Conservation (phyloP, 2,113 vertebrate species). For the Jaculus jaculus region DNA sequence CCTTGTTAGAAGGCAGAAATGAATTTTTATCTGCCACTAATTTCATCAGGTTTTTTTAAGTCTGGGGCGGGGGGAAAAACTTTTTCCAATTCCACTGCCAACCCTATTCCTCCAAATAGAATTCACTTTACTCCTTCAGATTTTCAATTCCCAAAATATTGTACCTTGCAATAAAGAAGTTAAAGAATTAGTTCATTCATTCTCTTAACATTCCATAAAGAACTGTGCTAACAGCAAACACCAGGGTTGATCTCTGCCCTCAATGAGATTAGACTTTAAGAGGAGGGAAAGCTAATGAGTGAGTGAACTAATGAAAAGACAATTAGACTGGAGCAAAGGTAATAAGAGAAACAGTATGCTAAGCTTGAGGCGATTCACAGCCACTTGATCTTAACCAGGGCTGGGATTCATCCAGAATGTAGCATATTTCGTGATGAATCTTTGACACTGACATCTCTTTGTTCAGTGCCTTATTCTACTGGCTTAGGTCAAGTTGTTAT, state of each 20-base stretch:
- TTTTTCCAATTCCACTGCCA: constrained; percentile 69
- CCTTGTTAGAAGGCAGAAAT: constrained; percentile 73
- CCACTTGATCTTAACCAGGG: neutral
- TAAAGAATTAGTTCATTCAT: constrained; percentile 74
- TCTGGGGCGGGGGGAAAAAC: constrained; percentile 9
- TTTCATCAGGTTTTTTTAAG: constrained; percentile 78
- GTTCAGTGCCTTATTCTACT: neutral
- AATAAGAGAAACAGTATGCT: neutral
- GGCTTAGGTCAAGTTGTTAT: neutral
- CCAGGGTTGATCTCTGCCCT: constrained; percentile 8
- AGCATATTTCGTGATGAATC: neutral
- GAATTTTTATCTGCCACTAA: constrained; percentile 81
- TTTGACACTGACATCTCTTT: neutral
- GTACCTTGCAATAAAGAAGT: constrained; percentile 50
- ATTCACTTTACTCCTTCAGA: constrained; percentile 67
- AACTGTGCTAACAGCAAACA: neutral
- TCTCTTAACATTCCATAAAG: constrained; percentile 39
- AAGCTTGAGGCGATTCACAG: neutral
- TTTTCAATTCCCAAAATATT: constrained; percentile 63
- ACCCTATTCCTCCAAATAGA: constrained; percentile 71
- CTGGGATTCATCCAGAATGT: neutral
- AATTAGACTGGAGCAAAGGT: neutral
- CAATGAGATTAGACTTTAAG: constrained; percentile 7
- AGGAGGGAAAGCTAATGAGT: neutral
- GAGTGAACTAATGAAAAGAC: constrained; percentile 37